Conservation (phyloP, 1,140 invertebrate species). For the Muscidifurax raptorellus region DNA sequence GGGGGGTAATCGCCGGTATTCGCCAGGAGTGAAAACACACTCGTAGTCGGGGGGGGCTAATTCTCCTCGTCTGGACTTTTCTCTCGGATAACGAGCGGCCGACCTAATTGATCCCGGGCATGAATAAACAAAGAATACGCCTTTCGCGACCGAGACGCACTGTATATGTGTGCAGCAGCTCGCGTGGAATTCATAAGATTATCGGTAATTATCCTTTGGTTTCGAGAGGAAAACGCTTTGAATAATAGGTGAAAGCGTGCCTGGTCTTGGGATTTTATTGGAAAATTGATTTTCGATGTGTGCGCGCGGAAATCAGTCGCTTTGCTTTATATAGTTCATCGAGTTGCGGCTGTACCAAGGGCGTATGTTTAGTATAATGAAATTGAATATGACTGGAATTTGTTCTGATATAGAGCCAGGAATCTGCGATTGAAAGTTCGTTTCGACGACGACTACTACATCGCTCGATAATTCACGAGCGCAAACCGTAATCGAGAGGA, state of each 20-base stretch:
- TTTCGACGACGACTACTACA: not conserved
- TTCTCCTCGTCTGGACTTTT: not conserved
- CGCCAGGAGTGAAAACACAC: slow-evolving; percentile 63
- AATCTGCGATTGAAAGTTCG: too few species aligned
- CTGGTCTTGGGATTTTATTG: not conserved
- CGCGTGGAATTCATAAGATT: not conserved
- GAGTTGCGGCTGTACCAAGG: too few species aligned
- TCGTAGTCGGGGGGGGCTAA: not conserved
- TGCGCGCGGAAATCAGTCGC: not conserved
- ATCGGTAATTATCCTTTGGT: not conserved
- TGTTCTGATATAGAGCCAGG: too few species aligned
- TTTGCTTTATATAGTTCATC: not conserved
- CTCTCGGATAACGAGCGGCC: not conserved
- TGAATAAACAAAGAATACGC: not conserved
- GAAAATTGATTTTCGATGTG: not conserved
- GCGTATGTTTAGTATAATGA: too few species aligned
- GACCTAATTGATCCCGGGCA: not conserved
- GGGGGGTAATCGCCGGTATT: slow-evolving; percentile 62
- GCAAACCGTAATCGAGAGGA: not conserved
- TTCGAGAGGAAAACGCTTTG: not conserved
- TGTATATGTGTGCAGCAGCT: not conserved
- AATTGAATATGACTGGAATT: too few species aligned
- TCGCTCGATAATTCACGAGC: not conserved
- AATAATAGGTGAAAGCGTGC: not conserved
- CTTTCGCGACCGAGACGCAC: not conserved